phyloP scores from a whole-genome alignment of 2,888 invertebrate species.

The Mythimna pallens region DNA sequence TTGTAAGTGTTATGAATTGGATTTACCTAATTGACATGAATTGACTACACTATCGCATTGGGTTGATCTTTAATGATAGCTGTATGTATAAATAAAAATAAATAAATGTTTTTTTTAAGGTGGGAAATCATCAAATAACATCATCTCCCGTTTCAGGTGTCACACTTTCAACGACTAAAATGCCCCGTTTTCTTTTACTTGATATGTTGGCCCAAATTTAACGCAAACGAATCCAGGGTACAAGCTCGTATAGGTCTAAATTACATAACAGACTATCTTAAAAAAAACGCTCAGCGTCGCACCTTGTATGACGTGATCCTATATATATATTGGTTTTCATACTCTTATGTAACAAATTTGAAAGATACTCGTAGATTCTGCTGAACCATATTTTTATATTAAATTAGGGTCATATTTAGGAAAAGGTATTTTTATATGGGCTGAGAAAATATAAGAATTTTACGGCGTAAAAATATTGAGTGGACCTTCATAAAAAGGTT shows the following conservation, averaged over 20 bases:
- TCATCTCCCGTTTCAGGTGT: neutral
- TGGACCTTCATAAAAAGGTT: constrained; percentile 15
- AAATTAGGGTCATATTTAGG: constrained; percentile 11
- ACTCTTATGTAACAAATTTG: constrained; percentile 38
- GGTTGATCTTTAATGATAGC: no score
- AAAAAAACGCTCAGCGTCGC: neutral
- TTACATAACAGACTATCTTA: no score
- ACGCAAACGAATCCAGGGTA: no score
- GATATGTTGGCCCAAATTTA: no score
- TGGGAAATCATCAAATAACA: neutral
- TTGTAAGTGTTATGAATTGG: no score
- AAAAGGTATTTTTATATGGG: constrained; percentile 2
- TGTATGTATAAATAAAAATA: no score
- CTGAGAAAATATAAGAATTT: constrained; percentile 9
- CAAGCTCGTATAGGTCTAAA: no score
- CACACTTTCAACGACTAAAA: neutral
- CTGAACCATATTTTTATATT: constrained; percentile 20
- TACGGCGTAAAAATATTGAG: constrained; percentile 6
- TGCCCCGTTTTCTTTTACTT: neutral
- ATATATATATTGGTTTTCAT: constrained; percentile 53
- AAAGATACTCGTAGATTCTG: neutral
- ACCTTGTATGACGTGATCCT: neutral
- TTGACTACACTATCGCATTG: no score
- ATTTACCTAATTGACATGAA: no score
- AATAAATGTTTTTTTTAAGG: neutral